Percentiles rank a stretch among this genome's conserved stretches.
phyloP scores from a whole-genome alignment of 2,797 vertebrate species.

The Vireo griseus region DNA sequence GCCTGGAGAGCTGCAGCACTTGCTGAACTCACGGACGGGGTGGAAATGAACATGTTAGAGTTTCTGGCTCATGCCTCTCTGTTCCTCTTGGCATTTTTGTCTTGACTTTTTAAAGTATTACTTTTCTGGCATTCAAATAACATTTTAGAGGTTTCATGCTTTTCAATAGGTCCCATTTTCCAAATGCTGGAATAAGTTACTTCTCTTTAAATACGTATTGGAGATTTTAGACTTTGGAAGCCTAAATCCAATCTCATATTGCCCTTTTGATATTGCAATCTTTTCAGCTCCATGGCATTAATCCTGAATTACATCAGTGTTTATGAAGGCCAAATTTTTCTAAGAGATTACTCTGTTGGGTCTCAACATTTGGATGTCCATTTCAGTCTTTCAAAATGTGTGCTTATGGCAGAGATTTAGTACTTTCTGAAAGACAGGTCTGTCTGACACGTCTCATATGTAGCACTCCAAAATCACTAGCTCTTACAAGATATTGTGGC shows the following conservation, averaged over 20 bases:
- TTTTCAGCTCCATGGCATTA: background rate
- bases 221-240: conserved; percentile 6
- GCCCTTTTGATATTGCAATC: conserved; percentile 25
- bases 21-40: fast-evolving
- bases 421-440: background rate
- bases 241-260: conserved; percentile 1
- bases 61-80: background rate
- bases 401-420: background rate
- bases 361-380: background rate
- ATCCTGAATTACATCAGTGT: conserved; percentile 41
- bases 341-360: background rate
- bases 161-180: conserved; percentile 5
- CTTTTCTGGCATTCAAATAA: conserved; percentile 17
- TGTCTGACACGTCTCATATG: background rate
- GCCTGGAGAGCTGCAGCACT: background rate
- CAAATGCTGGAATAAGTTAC: conserved; percentile 9
- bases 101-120: background rate
- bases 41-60: background rate
- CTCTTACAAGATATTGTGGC: background rate
- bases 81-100: conserved; percentile 1
- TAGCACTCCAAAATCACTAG: background rate
- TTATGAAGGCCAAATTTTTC: conserved; percentile 4
- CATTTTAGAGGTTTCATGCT: conserved; percentile 28
- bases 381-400: background rate
- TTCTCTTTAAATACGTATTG: conserved; percentile 8